Base-by-base conservation (phyloP, 2,113 vertebrate species). In the Proterorhinus semilunaris region DNA sequence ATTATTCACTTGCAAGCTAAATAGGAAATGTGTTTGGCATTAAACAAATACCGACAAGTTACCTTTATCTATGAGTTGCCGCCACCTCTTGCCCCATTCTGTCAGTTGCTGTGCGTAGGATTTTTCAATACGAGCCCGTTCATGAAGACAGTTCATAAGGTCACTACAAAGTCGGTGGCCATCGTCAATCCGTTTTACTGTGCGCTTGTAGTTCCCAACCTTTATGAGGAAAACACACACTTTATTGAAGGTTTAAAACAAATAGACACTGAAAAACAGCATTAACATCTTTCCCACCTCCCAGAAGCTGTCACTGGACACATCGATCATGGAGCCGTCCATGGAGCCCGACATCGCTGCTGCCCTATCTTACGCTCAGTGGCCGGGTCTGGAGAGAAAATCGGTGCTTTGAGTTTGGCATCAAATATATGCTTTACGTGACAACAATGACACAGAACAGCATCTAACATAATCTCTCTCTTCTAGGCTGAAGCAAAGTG, bases 291-390 rank as follows among this genome's bases (percentile, higher is more conserved):
- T 17, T 47, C 87, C 87, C 91, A 99, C 98, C 97, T 99, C 98
- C 98, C 98, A 99, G 90, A 99, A 99, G 89, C 98, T 99, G 75
- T 98, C 98, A 48, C 98, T 99, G 83, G 95, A 96, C 73, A 98
- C 96, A 74, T 99, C 97, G 1, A 92, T 91, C 90, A 96, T 94
- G 0, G 97, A 95, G 81, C 95, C 96, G 62, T 96, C 95, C 0
- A 95, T 97, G 8, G 94, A 88, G 80, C 95, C 94, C 62, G 97
- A 98, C 98, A 99, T 99, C 59, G 86, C 90, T 93, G 66, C 75
- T 82, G 83, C 80, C 82, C 76, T 62, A 7, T 68, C 64, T 62
- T 74, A 75, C 73, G 81, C 85, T 75, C 71, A 65, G 71, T 76
- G 62, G 87, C 50, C 68, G 83, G 77, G 71, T 75, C 82, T 86